These are phyloP conservation scores for Mesembrinibis cayennensis DNA, from an alignment of 2,113 vertebrate species.

Conservation along the genomic window DNA sequence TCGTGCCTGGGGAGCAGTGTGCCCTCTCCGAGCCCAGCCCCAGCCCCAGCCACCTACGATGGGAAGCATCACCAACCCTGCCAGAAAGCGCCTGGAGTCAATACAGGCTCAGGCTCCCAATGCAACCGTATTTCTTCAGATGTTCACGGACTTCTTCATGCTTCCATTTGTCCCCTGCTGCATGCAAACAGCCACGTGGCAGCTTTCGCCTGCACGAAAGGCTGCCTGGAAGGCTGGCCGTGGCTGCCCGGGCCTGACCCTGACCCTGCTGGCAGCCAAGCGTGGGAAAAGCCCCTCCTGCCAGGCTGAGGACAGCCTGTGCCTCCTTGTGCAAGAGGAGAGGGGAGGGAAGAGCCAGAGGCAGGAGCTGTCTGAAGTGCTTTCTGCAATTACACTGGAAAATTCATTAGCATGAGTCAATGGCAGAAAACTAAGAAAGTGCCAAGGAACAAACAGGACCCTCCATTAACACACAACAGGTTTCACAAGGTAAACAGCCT, in stretches of 20 bases:
- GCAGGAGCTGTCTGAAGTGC: background rate
- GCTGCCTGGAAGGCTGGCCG: accelerated
- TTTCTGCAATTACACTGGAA: background rate
- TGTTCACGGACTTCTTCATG: background rate
- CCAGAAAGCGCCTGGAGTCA: accelerated
- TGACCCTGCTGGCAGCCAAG: background rate
- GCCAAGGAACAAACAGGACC: background rate
- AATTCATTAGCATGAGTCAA: background rate
- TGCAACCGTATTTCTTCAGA: background rate
- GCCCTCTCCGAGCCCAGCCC: background rate
- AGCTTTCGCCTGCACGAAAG: accelerated
- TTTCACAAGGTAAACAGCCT: background rate
- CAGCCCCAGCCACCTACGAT: background rate
- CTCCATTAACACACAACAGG: background rate
- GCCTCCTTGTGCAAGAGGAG: background rate
- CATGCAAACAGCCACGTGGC: background rate
- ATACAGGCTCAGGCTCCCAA: accelerated
- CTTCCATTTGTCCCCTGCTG: background rate
- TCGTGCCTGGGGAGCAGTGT: background rate
- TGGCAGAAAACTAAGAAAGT: background rate
- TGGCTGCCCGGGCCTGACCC: background rate
- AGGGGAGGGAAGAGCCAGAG: background rate
- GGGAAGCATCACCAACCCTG: background rate
- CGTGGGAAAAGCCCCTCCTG: background rate
- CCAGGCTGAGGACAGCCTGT: background rate